Conservation (phyloP, 1,140 invertebrate species). For the Lepidurus packardi region DNA sequence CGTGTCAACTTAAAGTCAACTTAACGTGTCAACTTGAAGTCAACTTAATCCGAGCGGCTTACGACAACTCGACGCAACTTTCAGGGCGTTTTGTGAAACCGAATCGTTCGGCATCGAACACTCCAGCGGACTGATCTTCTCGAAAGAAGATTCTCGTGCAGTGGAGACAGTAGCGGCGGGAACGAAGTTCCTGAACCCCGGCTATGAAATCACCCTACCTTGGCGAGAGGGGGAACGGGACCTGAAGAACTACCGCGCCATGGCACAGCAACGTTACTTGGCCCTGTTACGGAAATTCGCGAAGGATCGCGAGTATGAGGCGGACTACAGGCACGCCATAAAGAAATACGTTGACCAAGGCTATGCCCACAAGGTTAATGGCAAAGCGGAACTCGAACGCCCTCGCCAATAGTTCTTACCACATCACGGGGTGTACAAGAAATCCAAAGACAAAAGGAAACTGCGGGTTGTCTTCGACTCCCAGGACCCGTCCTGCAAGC, state of each 20-base stretch:
- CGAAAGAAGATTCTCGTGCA: background rate
- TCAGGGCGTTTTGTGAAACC: constrained; percentile 24
- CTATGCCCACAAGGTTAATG: constrained; percentile 2
- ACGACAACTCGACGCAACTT: background rate
- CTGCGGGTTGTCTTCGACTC: constrained; percentile 25
- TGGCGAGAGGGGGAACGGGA: too few species aligned
- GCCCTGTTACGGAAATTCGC: too few species aligned
- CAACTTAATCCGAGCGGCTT: background rate
- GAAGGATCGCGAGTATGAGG: constrained; percentile 9
- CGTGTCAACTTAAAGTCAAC: too few species aligned
- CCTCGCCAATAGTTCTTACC: background rate
- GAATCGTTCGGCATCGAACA: constrained; percentile 27
- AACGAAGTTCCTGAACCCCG: background rate
- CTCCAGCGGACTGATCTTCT: background rate
- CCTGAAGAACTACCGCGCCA: too few species aligned
- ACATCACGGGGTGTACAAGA: constrained; percentile 28
- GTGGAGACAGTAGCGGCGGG: background rate
- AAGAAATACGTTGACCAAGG: constrained; percentile 26
- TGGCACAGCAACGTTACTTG: too few species aligned
- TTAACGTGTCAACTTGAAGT: too few species aligned
- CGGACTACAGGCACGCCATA: constrained; percentile 15
- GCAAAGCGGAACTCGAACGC: background rate
- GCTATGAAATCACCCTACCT: too few species aligned
- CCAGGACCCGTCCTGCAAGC: background rate
- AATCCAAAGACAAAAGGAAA: background rate